A percentile compares a stretch with the other conserved stretches of the same genome.
Evolutionary conservation across 2,797 vertebrate species (phyloP).

Genomic region (Acipenser transmontanus): DNA sequence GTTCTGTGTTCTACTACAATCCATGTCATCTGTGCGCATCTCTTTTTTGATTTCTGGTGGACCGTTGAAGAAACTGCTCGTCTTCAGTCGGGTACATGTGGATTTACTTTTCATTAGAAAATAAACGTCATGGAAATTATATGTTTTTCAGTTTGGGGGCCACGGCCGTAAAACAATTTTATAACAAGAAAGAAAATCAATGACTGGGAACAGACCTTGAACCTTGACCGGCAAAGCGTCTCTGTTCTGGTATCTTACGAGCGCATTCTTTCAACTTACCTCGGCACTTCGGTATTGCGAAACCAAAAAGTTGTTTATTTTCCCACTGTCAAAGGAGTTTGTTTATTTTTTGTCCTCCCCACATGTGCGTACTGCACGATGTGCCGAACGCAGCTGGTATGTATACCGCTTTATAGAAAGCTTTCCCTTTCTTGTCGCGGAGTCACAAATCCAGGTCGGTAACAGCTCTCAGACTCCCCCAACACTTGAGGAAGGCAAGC

Average conservation of each 20-base stretch:
- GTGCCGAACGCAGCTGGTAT: neutral
- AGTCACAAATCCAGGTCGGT: neutral
- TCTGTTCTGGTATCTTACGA: neutral
- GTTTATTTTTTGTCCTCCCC: neutral
- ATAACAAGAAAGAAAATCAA: no score
- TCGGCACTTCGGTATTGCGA: conserved; percentile 8
- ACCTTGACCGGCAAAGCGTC: conserved; percentile 3
- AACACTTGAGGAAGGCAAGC: neutral
- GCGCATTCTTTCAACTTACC: conserved; percentile 13
- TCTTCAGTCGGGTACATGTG: no score
- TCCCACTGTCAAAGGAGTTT: neutral
- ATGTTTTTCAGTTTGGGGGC: no score
- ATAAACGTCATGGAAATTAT: no score
- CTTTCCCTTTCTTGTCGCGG: neutral
- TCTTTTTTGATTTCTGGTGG: no score
- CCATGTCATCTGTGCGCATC: no score
- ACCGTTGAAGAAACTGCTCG: no score
- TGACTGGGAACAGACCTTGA: neutral
- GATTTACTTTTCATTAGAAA: no score
- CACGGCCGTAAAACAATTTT: no score
- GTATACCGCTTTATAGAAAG: neutral
- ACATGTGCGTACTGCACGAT: neutral
- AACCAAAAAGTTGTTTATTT: conserved; percentile 15
- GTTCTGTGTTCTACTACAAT: no score
- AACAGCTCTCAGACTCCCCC: neutral